Percentiles rank a stretch among this genome's conserved stretches.
phyloP scores from a whole-genome alignment of 2,113 vertebrate species.

The Potamarius usumacintae region DNA sequence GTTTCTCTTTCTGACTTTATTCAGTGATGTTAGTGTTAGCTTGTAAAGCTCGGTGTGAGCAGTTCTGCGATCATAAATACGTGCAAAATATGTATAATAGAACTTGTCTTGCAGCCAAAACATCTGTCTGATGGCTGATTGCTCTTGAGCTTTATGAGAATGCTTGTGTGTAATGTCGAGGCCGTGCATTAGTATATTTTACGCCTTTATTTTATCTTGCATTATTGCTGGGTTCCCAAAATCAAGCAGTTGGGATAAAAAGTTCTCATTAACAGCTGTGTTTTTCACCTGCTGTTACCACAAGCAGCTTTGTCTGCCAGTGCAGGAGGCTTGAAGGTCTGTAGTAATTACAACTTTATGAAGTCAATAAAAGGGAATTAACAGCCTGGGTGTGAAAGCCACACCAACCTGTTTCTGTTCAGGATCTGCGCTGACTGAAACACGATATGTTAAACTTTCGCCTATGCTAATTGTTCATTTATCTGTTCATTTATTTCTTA shows the following conservation, averaged over 20 bases:
- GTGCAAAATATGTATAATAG: neutral
- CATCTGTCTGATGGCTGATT: neutral
- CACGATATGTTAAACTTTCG: slow-evolving; percentile 10
- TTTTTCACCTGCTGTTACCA: slow-evolving; percentile 43
- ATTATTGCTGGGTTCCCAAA: slow-evolving; percentile 24
- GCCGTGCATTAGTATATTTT: neutral
- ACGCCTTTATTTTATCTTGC: slow-evolving; percentile 32
- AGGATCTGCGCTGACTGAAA: slow-evolving; percentile 41
- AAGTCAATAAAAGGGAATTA: slow-evolving; percentile 56
- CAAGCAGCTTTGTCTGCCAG: slow-evolving; percentile 37
- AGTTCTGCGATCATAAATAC: neutral
- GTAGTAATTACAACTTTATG: slow-evolving; percentile 57
- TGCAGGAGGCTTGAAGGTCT: slow-evolving; percentile 36
- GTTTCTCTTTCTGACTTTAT: slow-evolving; percentile 14
- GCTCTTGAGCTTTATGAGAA: neutral
- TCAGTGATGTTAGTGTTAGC: slow-evolving; percentile 27
- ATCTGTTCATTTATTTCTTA: neutral
- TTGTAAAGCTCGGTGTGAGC: neutral
- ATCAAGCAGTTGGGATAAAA: slow-evolving; percentile 32
- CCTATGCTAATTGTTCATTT: slow-evolving; percentile 19
- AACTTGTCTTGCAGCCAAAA: slow-evolving; percentile 12
- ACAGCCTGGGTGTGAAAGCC: slow-evolving; percentile 54
- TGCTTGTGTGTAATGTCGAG: neutral
- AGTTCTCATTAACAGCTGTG: slow-evolving; percentile 45
- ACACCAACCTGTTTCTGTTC: slow-evolving; percentile 48